phyloP scores from a whole-genome alignment of 2,113 vertebrate genomes.

The Semicossyphus pulcher region DNA sequence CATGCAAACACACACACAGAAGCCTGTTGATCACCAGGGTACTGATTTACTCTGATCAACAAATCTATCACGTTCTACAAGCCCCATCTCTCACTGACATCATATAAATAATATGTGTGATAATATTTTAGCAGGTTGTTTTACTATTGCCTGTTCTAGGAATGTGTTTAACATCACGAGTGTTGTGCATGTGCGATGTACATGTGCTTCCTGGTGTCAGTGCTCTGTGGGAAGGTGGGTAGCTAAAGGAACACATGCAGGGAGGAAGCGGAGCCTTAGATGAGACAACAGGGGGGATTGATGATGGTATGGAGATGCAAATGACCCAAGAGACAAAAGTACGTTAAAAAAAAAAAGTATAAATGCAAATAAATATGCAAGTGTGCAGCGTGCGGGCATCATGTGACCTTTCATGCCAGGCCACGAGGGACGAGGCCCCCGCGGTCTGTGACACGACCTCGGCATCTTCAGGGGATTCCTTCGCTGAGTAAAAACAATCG shows the following conservation, averaged over 20 bases:
- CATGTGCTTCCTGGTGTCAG: not conserved
- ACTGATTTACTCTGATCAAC: not conserved
- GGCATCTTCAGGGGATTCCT: slow-evolving; percentile 62
- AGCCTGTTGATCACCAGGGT: slow-evolving; percentile 22
- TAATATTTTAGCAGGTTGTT: not conserved
- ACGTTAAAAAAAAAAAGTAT: not conserved
- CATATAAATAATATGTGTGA: not conserved
- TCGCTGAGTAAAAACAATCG: slow-evolving; percentile 59
- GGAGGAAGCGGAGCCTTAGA: not conserved
- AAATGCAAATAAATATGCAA: slow-evolving; percentile 54
- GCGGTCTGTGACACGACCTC: slow-evolving; percentile 35
- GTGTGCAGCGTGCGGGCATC: slow-evolving; percentile 12
- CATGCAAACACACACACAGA: slow-evolving; percentile 12
- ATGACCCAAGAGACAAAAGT: slow-evolving; percentile 48
- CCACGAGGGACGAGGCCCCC: slow-evolving; percentile 32
- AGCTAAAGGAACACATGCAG: slow-evolving; percentile 3
- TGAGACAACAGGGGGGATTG: slow-evolving; percentile 10
- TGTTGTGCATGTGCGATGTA: not conserved
- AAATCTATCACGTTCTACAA: not conserved
- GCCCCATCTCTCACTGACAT: not conserved
- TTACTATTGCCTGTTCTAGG: too few relatives aligned
- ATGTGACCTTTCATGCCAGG: slow-evolving; percentile 62
- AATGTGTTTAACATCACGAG: not conserved
- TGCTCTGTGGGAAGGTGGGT: not conserved
- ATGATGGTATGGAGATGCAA: slow-evolving; percentile 58